A percentile compares a stretch with the other conserved stretches of the same genome.
These are phyloP conservation scores for Holothuria glaberrima DNA, from an alignment of 35 echinoderm and acorn worm species.

Conservation along the genomic window DNA sequence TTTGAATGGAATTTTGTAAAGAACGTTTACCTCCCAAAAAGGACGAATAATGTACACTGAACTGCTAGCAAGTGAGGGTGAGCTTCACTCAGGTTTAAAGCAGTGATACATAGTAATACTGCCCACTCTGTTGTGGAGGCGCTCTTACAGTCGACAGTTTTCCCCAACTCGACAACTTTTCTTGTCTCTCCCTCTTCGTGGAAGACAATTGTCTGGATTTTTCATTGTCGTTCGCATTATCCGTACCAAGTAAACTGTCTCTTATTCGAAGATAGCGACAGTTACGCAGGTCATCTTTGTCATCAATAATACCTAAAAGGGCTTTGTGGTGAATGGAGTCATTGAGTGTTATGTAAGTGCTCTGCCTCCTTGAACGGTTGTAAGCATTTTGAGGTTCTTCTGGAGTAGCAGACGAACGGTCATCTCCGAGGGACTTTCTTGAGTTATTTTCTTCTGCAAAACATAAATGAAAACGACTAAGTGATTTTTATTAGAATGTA, in stretches of 20 bases:
- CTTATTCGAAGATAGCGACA: constrained; percentile 20
- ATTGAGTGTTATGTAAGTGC: constrained; percentile 26
- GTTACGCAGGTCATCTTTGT: constrained; percentile 25
- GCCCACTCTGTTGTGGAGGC: background rate
- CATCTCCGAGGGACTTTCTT: too few relatives aligned
- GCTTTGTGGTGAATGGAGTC: constrained; percentile 33
- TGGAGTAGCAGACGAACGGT: background rate
- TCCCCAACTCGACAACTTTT: constrained; percentile 41
- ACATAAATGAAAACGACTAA: too few relatives aligned
- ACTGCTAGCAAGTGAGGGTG: too few relatives aligned
- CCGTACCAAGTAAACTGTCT: background rate
- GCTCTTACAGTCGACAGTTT: background rate
- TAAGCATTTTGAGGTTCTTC: background rate
- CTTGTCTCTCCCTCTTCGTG: background rate
- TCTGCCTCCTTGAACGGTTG: background rate
- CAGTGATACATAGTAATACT: constrained; percentile 42
- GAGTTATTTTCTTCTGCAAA: too few relatives aligned
- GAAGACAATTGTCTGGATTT: background rate
- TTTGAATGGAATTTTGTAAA: too few relatives aligned
- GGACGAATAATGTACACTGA: too few relatives aligned
- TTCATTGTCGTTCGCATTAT: background rate
- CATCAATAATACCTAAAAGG: background rate
- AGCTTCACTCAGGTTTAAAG: background rate
- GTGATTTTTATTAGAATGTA: too few relatives aligned
- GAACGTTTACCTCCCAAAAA: too few relatives aligned